Base-by-base conservation (phyloP, 2,888 invertebrate genomes). In the Sicus ferrugineus region DNA sequence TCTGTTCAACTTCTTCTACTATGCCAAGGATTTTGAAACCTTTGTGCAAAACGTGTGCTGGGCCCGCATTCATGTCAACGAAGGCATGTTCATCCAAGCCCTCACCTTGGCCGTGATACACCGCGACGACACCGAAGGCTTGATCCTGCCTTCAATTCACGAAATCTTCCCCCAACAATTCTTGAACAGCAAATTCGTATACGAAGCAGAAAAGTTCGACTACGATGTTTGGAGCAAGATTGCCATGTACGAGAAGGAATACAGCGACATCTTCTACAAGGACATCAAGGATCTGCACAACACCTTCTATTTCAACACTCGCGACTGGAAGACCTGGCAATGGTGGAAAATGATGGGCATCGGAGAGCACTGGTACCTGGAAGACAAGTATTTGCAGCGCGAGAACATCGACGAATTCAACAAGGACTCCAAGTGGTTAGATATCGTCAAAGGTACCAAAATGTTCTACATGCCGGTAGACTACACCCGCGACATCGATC, bases 91-190 rank as follows among this genome's bases (percentile, higher is more conserved):
- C 83, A 87, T 91, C 71, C 91, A 92, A 78, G 90, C 92, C 14
- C 84, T 91, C 74, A 89, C 89, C 62, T 87, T 89, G 71, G 91
- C 92, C 71, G 87, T 92, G 62, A 88, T 91, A 81, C 91, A 92
- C 81, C 88, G 91, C 62, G 80, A 83, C 6, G 92, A 93, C 79
- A 89, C 89, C 82, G 86, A 87, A 70, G 91, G 90, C 61, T 86
- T 93, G 74, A 86, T 89, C 58, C 82, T 93, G 26, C 93, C 93
- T 28, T 88, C 92, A 30, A 89, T 90, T 52, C 93, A 93, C 80
- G 94, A 94, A 85, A 89, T 93, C 82, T 89, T 90, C 85, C 94
- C 94, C 2, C 89, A 92, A 83, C 89, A 90, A 85, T 93, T 92
- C 87, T 90, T 92, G 81, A 90, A 91, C 85, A 86, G 89, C 76